Evolutionary conservation across 2,113 vertebrate genomes (phyloP).

Genomic region (Motacilla tschutschensis): DNA sequence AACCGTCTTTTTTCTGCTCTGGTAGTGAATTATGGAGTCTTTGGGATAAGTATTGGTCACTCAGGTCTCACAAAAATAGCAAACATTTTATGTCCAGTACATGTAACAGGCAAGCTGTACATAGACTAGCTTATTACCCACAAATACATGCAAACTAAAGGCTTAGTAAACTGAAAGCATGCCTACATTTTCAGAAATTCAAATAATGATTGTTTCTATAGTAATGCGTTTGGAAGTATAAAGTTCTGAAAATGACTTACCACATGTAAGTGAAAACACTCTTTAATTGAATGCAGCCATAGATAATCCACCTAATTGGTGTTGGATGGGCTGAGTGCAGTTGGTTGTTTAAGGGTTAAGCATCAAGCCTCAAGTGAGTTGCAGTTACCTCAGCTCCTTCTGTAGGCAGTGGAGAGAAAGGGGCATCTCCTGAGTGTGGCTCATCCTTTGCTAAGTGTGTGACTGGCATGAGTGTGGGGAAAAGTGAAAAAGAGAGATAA

Average conservation of each 20-base stretch:
- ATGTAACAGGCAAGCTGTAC: not conserved
- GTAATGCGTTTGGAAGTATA: accelerated
- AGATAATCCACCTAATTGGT: not conserved
- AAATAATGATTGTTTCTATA: not conserved
- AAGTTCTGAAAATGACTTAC: not conserved
- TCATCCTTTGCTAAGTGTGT: not conserved
- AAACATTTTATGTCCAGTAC: not conserved
- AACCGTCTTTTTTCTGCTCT: not conserved
- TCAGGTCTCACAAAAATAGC: not conserved
- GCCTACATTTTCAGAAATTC: not conserved
- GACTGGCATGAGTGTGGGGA: not conserved
- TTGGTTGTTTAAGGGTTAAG: not conserved
- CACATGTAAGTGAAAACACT: not conserved
- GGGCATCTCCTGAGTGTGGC: not conserved
- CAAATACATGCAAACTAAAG: not conserved
- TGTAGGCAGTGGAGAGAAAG: not conserved
- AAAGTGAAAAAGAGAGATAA: not conserved
- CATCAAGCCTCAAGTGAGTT: not conserved
- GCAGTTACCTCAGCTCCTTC: not conserved
- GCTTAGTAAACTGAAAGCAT: not conserved
- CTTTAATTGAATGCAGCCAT: not conserved
- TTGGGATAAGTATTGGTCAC: not conserved
- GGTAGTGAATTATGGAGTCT: not conserved
- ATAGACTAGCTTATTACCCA: not conserved
- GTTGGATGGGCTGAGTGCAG: not conserved